phyloP scores from a whole-genome alignment of 2,888 invertebrate species.

The Siphlonurus alternatus region DNA sequence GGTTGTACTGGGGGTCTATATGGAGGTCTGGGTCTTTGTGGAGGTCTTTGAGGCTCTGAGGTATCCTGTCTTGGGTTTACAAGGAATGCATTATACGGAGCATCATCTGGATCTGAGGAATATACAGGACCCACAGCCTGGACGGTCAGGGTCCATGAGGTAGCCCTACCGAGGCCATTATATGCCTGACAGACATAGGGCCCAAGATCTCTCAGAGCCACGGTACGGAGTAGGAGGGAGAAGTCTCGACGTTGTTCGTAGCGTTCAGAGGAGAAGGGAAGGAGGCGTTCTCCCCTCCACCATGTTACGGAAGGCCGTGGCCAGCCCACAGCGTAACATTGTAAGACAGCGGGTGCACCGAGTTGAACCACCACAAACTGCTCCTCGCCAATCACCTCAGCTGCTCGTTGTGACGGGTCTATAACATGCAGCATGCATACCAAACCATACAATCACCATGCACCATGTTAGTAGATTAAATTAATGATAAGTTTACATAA shows the following conservation, averaged over 20 bases:
- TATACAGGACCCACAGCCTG: slow-evolving; percentile 51
- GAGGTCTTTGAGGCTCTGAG: slow-evolving; percentile 20
- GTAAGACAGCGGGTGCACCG: slow-evolving; percentile 48
- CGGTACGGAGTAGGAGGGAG: slow-evolving; percentile 53
- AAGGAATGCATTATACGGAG: slow-evolving; percentile 40
- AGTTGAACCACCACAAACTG: slow-evolving; percentile 49
- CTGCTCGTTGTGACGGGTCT: slow-evolving; percentile 41
- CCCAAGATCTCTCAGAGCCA: slow-evolving; percentile 57
- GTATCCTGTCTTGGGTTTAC: slow-evolving; percentile 30
- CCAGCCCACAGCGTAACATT: slow-evolving; percentile 68
- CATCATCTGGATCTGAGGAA: slow-evolving; percentile 28
- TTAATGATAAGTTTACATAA: no score
- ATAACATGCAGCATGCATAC: slow-evolving; percentile 20
- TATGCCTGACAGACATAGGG: slow-evolving; percentile 81
- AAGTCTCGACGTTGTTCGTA: slow-evolving; percentile 58
- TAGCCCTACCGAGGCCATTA: slow-evolving; percentile 61
- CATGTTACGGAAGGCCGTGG: slow-evolving; percentile 65
- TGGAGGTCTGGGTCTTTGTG: slow-evolving; percentile 10
- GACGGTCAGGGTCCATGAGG: slow-evolving; percentile 56
- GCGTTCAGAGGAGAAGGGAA: slow-evolving; percentile 48
- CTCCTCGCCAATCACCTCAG: slow-evolving; percentile 48
- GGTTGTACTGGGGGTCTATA: slow-evolving; percentile 3
- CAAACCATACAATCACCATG: background rate
- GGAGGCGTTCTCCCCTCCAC: slow-evolving; percentile 62
- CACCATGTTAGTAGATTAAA: no score